Evolutionary conservation across 2,888 invertebrate species (phyloP).

Genomic region (Lasioglossum leucozonium): DNA sequence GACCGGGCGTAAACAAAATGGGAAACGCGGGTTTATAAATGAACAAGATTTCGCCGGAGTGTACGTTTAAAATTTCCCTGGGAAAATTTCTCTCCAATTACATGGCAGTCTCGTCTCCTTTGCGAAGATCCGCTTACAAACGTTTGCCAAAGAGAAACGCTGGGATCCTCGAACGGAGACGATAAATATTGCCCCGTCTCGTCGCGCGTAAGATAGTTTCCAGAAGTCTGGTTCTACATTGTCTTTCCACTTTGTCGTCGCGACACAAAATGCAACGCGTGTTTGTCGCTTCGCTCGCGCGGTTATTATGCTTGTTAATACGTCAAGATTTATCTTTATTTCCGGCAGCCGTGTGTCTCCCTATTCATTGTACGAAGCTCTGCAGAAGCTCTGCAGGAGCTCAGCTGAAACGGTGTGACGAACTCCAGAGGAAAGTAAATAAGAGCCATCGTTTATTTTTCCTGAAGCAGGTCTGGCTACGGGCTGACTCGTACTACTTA

Average conservation of each 20-base stretch:
- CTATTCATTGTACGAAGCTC: conserved; percentile 20
- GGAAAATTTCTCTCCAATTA: neutral
- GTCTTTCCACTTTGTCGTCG: neutral
- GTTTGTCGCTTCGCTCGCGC: neutral
- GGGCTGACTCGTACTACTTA: conserved; percentile 3
- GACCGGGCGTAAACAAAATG: neutral
- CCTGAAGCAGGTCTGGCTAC: neutral
- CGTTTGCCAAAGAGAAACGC: conserved; percentile 4
- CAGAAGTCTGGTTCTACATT: neutral
- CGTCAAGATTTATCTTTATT: conserved; percentile 27
- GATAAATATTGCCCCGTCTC: neutral
- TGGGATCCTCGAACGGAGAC: neutral
- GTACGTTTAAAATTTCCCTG: neutral
- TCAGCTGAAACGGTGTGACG: neutral
- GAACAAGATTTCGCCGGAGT: neutral
- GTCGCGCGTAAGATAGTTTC: neutral
- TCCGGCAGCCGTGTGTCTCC: neutral
- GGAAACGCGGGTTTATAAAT: neutral
- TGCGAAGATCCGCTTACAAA: neutral
- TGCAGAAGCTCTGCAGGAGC: conserved; percentile 23
- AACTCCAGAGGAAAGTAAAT: conserved; percentile 20
- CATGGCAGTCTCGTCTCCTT: neutral
- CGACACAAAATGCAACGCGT: neutral
- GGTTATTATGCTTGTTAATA: conserved; percentile 31
- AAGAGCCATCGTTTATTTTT: conserved; percentile 15